phyloP scores from a whole-genome alignment of 2,888 invertebrate genomes.

The Orthosia gothica region DNA sequence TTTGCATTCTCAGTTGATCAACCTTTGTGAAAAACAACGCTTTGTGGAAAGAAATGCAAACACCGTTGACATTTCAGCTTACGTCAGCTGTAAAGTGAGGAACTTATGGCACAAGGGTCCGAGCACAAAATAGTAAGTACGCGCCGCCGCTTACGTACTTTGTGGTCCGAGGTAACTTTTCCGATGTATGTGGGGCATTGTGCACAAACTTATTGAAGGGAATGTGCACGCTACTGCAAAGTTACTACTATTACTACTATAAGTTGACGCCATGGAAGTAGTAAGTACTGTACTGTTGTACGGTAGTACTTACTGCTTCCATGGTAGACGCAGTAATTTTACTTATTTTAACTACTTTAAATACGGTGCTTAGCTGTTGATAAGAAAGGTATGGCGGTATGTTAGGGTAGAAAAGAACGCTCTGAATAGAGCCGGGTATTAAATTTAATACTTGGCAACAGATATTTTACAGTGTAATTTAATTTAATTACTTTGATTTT shows the following conservation, averaged over 20 bases:
- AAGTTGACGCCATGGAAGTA: too few relatives aligned
- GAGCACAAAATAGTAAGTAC: too few relatives aligned
- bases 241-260: constrained; percentile 23
- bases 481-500: too few relatives aligned
- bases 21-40: not conserved
- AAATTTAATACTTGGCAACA: too few relatives aligned
- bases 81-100: constrained; percentile 28
- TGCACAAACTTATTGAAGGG: constrained; percentile 10
- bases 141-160: too few relatives aligned
- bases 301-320: too few relatives aligned
- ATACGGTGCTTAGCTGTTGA: constrained; percentile 1
- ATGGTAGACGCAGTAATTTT: not conserved
- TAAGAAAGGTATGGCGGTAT: not conserved
- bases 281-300: too few relatives aligned
- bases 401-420: not conserved
- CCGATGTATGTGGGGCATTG: constrained; percentile 8
- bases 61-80: constrained; percentile 27
- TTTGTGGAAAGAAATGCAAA: constrained; percentile 9
- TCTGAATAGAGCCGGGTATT: too few relatives aligned
- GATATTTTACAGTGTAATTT: too few relatives aligned
- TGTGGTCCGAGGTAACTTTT: constrained; percentile 32
- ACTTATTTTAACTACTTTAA: not conserved
- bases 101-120: constrained; percentile 16
- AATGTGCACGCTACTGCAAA: constrained; percentile 30
- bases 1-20: not conserved